Conservation (phyloP, 2,113 vertebrate species). For the Trochalopteron elliotii region DNA sequence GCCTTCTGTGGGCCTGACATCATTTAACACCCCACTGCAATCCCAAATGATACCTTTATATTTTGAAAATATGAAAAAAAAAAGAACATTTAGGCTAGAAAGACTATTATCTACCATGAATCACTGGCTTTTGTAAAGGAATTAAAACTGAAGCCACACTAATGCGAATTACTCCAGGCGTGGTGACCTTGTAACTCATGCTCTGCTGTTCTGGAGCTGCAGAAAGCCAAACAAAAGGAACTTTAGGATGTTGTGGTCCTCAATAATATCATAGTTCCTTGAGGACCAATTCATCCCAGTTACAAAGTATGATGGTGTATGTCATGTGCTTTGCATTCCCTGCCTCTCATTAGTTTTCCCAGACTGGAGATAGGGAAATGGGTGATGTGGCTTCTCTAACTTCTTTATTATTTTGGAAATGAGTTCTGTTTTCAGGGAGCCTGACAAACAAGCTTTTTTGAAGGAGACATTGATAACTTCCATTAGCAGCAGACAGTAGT, state of each 20-base stretch:
- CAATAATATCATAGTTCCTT: not conserved
- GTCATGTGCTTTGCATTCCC: not conserved
- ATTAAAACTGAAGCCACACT: not conserved
- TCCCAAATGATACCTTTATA: not conserved
- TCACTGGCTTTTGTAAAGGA: not conserved
- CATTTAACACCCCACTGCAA: not conserved
- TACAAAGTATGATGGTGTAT: not conserved
- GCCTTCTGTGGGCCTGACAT: not conserved
- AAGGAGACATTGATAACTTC: constrained; percentile 33
- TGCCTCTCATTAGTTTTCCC: not conserved
- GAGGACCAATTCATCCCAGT: not conserved
- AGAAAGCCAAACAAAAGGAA: not conserved
- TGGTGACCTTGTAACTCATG: not conserved
- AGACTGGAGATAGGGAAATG: not conserved
- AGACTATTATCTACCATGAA: not conserved
- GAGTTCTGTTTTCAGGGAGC: not conserved
- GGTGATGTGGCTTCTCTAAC: not conserved
- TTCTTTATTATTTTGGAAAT: not conserved
- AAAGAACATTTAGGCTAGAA: not conserved
- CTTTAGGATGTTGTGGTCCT: not conserved
- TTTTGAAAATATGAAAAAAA: not conserved
- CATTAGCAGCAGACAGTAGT: not conserved
- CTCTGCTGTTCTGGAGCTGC: not conserved
- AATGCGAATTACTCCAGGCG: not conserved
- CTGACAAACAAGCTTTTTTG: not conserved